Percentiles rank a stretch among this genome's conserved stretches.
phyloP scores from a whole-genome alignment of 2,113 vertebrate genomes.

The Hypocryptadius cinnamomeus region DNA sequence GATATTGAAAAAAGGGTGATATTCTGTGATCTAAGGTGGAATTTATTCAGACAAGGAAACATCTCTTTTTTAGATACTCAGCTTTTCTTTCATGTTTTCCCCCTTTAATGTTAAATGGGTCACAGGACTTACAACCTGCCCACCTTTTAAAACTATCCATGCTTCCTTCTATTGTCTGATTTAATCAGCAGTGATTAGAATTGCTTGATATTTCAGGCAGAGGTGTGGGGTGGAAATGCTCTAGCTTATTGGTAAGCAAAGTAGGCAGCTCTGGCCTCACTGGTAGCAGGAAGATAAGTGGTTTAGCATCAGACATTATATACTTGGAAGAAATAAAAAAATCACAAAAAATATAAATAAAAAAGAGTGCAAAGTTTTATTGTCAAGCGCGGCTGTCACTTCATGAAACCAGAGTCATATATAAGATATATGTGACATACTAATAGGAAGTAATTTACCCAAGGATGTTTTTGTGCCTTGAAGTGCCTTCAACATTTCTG shows the following conservation, averaged over 20 bases:
- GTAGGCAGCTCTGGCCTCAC: background rate
- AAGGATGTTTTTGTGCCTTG: constrained; percentile 80
- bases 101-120: background rate
- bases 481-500: constrained; percentile 72
- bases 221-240: background rate
- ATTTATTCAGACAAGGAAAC: background rate
- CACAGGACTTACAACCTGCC: background rate
- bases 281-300: constrained; percentile 43
- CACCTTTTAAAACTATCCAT: background rate
- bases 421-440: constrained; percentile 83
- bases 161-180: background rate
- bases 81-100: background rate
- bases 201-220: background rate
- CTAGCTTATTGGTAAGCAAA: constrained; percentile 26
- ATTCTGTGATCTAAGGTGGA: background rate
- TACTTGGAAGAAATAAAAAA: constrained; percentile 64
- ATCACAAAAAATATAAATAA: constrained; percentile 74
- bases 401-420: constrained; percentile 74
- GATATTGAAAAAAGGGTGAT: background rate
- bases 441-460: constrained; percentile 83
- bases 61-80: background rate
- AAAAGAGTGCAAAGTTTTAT: constrained; percentile 79
- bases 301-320: constrained; percentile 47
- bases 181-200: background rate
- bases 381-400: constrained; percentile 74